Evolutionary conservation across 2,888 invertebrate genomes (phyloP), one percentile per base, ranked within the genome.

Genomic region (Lepas anatifera): DNA sequence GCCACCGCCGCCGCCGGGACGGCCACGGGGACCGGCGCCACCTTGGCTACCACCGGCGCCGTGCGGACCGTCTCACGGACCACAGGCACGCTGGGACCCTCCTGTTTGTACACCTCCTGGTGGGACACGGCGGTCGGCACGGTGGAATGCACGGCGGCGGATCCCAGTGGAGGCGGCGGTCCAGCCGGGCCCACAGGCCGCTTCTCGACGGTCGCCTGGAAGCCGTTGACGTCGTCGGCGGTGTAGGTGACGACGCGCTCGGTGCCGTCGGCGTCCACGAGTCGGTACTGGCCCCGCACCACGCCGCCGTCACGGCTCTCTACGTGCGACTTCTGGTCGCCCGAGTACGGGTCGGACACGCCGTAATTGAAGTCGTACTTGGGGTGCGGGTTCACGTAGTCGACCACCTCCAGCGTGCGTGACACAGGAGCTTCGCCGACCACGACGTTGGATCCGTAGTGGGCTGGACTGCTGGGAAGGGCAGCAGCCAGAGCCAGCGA

Each of bases 151-250:
- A 66, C 66, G 39, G 4, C 25, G 13, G 37, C 39, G 11, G 41
- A 1, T 10, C 41, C 41, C n/a, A n/a, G n/a, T n/a, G n/a, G n/a
- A n/a, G n/a, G n/a, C n/a, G n/a, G n/a, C n/a, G n/a, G n/a, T n/a
- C n/a, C n/a, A n/a, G n/a, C n/a, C n/a, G n/a, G n/a, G 29, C 73
- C 66, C 41, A 72, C 73, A 63, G 74, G 74, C 50, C 73, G 71
- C 46, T 74, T 74, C 58, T 74, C 74, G 6, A 74, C 73, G 3
- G 73, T 72, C 27, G 74, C 74, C 41, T 74, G 73, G 68, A 75
- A 75, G 35, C 75, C 75, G 67, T 71, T 68, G 52, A 67, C 46
- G 22, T 58, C 70, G 68, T 73, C 73, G n/a, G 74, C 73, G 11
- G 73, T 73, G 67, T 73, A 74, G 18, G 67, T 70, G 1, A 73